Conservation (phyloP, 2,113 vertebrate species). For the Burhinus oedicnemus region DNA sequence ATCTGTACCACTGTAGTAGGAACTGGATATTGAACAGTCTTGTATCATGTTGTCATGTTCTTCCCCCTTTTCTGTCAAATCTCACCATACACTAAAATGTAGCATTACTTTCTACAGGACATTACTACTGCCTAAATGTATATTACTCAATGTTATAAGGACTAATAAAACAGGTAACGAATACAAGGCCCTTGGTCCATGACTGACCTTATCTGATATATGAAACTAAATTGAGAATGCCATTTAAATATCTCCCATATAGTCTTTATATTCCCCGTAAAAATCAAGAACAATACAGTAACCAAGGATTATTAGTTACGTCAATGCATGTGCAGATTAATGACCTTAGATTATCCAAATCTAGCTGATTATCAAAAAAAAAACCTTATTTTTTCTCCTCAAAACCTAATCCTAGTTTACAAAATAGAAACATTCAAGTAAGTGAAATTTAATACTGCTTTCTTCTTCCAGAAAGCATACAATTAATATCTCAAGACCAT, state of each 20-base stretch:
- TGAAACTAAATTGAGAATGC: neutral
- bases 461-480: neutral
- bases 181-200: neutral
- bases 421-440: neutral
- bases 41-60: neutral
- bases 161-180: neutral
- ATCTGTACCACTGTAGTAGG: neutral
- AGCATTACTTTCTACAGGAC: neutral
- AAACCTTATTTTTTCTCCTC: neutral
- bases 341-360: neutral
- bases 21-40: neutral
- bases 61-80: neutral
- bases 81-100: neutral
- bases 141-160: neutral
- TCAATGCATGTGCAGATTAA: neutral
- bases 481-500: neutral
- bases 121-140: neutral
- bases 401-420: neutral
- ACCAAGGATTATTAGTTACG: neutral
- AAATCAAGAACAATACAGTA: neutral
- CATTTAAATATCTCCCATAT: neutral
- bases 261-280: neutral
- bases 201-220: neutral
- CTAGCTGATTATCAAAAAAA: neutral
- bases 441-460: neutral